A percentile compares a stretch with the other conserved stretches of the same genome.
phyloP scores from a whole-genome alignment of 2,888 invertebrate genomes.

The Ethmia dodecea region DNA sequence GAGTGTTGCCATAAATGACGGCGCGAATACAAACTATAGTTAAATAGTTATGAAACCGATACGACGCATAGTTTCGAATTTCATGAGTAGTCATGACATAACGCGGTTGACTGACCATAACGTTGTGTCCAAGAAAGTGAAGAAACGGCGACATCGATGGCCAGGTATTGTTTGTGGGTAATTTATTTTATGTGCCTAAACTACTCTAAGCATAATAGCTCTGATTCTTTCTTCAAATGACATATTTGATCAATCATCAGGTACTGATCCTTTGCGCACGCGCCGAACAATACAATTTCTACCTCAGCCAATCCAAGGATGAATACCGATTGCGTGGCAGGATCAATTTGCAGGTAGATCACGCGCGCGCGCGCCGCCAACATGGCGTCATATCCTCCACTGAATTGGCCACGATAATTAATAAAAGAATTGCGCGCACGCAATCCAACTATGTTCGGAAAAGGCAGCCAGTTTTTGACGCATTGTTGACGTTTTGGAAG shows the following conservation, averaged over 20 bases:
- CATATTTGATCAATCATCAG: no score
- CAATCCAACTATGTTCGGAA: conserved; percentile 63
- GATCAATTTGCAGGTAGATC: conserved; percentile 63
- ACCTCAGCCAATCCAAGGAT: conserved; percentile 59
- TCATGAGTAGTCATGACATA: conserved; percentile 27
- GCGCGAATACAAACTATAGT: conserved; percentile 41
- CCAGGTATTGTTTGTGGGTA: no score
- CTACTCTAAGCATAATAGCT: no score
- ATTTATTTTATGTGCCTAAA: no score
- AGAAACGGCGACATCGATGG: no score
- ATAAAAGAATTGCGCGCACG: conserved; percentile 69
- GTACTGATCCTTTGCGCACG: conserved; percentile 26
- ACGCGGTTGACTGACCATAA: conserved; percentile 13
- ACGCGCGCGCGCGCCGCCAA: conserved; percentile 60
- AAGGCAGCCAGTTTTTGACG: conserved; percentile 43
- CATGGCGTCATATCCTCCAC: conserved; percentile 73
- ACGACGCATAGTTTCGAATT: conserved; percentile 29
- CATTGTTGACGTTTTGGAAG: conserved; percentile 47
- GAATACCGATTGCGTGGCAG: conserved; percentile 50
- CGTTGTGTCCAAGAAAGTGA: conserved; percentile 2
- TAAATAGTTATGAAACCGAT: conserved; percentile 48
- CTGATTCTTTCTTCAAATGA: no score
- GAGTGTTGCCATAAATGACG: conserved; percentile 23
- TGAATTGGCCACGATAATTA: conserved; percentile 69
- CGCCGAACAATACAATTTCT: conserved; percentile 45